These are phyloP conservation scores for Chymomyza fuscimana DNA, from an alignment of 2,888 invertebrate genomes.

Conservation along the genomic window DNA sequence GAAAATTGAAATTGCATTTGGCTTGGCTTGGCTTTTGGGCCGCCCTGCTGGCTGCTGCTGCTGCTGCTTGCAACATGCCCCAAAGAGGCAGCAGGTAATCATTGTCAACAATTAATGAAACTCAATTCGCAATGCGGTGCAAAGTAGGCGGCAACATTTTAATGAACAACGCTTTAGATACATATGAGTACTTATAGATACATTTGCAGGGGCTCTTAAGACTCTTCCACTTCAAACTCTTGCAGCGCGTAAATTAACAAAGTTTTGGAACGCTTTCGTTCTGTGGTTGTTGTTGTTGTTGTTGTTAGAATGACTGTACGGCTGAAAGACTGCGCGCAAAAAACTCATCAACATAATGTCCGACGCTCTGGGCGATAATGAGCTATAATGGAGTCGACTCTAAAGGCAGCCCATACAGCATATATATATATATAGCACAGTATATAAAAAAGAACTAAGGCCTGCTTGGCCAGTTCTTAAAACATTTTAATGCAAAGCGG, in stretches of 20 bases:
- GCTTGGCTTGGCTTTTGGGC: slow-evolving; percentile 26
- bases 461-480: slow-evolving; percentile 41
- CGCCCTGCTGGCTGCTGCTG: slow-evolving; percentile 3
- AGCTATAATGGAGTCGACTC: slow-evolving; percentile 78
- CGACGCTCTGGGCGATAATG: slow-evolving; percentile 79
- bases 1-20: slow-evolving; percentile 74
- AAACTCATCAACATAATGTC: slow-evolving; percentile 79
- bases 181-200: neutral
- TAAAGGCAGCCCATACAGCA: slow-evolving; percentile 13
- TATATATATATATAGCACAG: slow-evolving; percentile 13
- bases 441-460: slow-evolving; percentile 14
- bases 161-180: slow-evolving; percentile 52
- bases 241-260: slow-evolving; percentile 1
- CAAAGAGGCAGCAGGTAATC: slow-evolving; percentile 58
- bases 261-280: neutral
- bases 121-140: slow-evolving; percentile 33
- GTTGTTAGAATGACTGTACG: slow-evolving; percentile 56
- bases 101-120: slow-evolving; percentile 74
- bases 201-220: neutral
- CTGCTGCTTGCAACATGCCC: neutral
- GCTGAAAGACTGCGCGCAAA: slow-evolving; percentile 24
- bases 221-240: too few species aligned
- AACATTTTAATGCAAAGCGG: slow-evolving; percentile 56
- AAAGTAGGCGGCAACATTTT: slow-evolving; percentile 51
- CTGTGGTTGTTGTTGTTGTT: slow-evolving; percentile 15